Percentiles rank a stretch among this genome's conserved stretches.
phyloP scores from a whole-genome alignment of 30 jellyfish, hydroid and myxozoan species.

The Rhopilema esculentum region DNA sequence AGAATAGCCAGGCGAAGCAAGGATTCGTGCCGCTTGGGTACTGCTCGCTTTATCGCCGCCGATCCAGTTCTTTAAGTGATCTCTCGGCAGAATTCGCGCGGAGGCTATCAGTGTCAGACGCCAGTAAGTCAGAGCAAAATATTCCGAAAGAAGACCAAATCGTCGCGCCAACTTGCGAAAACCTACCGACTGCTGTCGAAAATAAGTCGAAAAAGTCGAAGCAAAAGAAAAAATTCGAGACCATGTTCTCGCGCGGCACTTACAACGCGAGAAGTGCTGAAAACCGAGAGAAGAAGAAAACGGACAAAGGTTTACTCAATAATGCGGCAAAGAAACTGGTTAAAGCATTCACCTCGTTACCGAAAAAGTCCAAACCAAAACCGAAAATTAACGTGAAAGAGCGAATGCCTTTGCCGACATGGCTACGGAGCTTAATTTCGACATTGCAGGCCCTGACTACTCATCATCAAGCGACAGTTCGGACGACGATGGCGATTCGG shows the following conservation, averaged over 20 bases:
- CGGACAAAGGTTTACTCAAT: conserved; percentile 54
- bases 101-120: conserved; percentile 6
- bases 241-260: conserved; percentile 43
- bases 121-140: neutral
- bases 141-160: neutral
- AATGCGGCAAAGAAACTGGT: conserved; percentile 51
- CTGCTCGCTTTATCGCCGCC: conserved; percentile 53
- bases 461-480: conserved; percentile 67
- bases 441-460: conserved; percentile 26
- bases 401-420: conserved; percentile 27
- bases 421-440: conserved; percentile 50
- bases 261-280: conserved; percentile 58
- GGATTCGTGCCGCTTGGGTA: conserved; percentile 68
- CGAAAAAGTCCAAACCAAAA: conserved; percentile 16
- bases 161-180: neutral
- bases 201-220: neutral
- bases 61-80: conserved; percentile 57
- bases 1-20: conserved; percentile 43
- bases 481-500: conserved; percentile 66
- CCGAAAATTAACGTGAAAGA: neutral
- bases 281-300: conserved; percentile 1
- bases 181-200: neutral
- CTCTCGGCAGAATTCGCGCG: conserved; percentile 36
- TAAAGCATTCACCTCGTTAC: conserved; percentile 26
- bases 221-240: neutral